Conservation (phyloP, 2,888 invertebrate species). For the Synanthedon vespiformis region DNA sequence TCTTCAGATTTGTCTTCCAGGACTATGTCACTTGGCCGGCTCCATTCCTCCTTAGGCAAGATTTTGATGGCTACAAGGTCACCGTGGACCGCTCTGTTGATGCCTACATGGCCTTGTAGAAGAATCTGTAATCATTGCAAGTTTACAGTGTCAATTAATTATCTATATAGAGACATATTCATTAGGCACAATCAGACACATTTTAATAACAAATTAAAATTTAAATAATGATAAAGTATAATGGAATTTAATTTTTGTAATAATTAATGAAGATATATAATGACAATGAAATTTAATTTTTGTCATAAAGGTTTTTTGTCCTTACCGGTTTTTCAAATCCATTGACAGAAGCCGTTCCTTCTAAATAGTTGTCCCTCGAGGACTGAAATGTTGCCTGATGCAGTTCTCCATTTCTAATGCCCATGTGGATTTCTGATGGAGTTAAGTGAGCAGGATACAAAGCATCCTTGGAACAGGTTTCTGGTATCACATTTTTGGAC, state of each 20-base stretch:
- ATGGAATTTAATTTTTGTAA: background rate
- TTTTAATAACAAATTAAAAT: background rate
- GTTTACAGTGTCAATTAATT: background rate
- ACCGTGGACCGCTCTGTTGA: constrained; percentile 95
- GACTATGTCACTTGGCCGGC: constrained; percentile 87
- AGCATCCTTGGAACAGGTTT: constrained; percentile 72
- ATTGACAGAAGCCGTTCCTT: constrained; percentile 87
- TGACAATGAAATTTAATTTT: background rate
- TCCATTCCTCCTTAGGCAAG: constrained; percentile 90
- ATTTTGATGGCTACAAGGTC: constrained; percentile 93
- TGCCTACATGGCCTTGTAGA: constrained; percentile 84
- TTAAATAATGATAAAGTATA: background rate
- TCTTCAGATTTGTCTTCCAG: constrained; percentile 81
- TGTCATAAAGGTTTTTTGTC: too few species aligned
- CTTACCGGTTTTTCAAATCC: constrained; percentile 83
- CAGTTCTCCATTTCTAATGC: constrained; percentile 81
- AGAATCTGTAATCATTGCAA: constrained; percentile 70
- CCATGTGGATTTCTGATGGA: constrained; percentile 80
- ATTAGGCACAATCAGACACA: background rate
- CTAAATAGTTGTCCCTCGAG: constrained; percentile 93
- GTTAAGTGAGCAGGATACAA: constrained; percentile 89
- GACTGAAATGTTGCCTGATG: constrained; percentile 87
- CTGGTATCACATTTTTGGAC: constrained; percentile 74
- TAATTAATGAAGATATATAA: too few species aligned
- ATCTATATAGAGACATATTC: constrained; percentile 1